Evolutionary conservation across 2,888 invertebrate genomes (phyloP).

Genomic region (Trisateles emortualis): DNA sequence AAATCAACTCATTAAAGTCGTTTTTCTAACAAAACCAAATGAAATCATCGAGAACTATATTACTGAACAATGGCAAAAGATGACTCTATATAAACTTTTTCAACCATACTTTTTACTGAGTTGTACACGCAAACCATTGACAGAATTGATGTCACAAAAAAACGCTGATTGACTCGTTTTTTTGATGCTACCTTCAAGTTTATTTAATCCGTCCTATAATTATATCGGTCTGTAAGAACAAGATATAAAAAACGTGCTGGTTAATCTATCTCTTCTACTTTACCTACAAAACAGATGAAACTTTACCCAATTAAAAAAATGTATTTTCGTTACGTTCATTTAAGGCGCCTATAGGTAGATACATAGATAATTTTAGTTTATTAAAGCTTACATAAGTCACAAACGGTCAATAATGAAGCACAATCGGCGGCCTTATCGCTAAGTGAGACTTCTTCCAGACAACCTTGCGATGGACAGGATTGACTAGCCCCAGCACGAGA

Average conservation of each 20-base stretch:
- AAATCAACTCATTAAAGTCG: background rate
- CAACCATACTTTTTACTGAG: constrained; percentile 14
- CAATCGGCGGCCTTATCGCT: no score
- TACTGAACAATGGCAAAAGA: constrained; percentile 10
- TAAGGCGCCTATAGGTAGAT: no score
- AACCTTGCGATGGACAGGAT: no score
- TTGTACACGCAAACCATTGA: constrained; percentile 13
- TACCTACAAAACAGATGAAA: background rate
- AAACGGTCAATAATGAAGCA: no score
- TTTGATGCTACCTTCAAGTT: constrained; percentile 28
- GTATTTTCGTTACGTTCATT: no score
- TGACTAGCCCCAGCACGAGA: no score
- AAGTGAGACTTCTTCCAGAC: no score
- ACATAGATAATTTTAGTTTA: no score
- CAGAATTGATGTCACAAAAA: constrained; percentile 25
- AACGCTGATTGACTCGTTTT: constrained; percentile 23
- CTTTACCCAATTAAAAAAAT: no score
- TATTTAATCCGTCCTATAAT: constrained; percentile 29
- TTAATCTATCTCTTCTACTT: background rate
- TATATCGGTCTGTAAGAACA: constrained; percentile 13
- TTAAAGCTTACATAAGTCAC: no score
- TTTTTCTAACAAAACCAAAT: background rate
- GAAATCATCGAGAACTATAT: background rate
- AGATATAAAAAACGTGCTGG: constrained; percentile 14
- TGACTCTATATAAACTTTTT: constrained; percentile 11